These are phyloP conservation scores for Chaetoderma sp. DNA, from an alignment of 2,888 invertebrate genomes.

Conservation along the genomic window DNA sequence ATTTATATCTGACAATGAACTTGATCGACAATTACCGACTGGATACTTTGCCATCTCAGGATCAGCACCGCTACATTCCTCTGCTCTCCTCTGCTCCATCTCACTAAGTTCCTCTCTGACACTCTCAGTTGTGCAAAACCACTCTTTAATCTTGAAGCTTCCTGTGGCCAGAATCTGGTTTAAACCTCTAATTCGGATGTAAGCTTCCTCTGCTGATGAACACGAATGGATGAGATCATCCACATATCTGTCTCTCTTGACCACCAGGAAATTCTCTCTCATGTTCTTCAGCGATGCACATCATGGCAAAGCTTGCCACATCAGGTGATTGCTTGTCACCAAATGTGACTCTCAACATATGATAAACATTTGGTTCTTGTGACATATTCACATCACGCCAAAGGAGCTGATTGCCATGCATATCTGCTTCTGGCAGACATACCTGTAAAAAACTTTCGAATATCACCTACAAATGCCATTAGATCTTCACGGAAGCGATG, in stretches of 20 bases:
- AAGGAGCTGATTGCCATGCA: constrained; percentile 6
- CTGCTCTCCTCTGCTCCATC: neutral
- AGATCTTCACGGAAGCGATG: neutral
- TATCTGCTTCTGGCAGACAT: neutral
- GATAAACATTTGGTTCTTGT: neutral
- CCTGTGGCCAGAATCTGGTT: constrained; percentile 2
- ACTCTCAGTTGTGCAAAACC: constrained; percentile 3
- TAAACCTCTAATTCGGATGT: too few species aligned
- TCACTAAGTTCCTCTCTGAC: too few species aligned
- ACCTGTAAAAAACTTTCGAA: constrained; percentile 1
- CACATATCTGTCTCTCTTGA: constrained; percentile 18
- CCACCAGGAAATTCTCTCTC: neutral
- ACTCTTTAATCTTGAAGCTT: constrained; percentile 12
- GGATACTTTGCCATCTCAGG: too few species aligned
- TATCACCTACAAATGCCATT: constrained; percentile 17
- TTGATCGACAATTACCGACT: too few species aligned
- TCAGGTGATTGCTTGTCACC: constrained; percentile 6
- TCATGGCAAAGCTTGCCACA: constrained; percentile 15
- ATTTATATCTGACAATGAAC: too few species aligned
- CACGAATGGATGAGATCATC: constrained; percentile 21
- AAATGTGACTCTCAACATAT: constrained; percentile 1
- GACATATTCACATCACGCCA: constrained; percentile 9
- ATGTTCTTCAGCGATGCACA: constrained; percentile 10
- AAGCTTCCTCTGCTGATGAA: too few species aligned
- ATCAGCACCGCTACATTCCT: neutral